Evolutionary conservation across 2,797 vertebrate species (phyloP).

Genomic region (Silurus aristotelis): DNA sequence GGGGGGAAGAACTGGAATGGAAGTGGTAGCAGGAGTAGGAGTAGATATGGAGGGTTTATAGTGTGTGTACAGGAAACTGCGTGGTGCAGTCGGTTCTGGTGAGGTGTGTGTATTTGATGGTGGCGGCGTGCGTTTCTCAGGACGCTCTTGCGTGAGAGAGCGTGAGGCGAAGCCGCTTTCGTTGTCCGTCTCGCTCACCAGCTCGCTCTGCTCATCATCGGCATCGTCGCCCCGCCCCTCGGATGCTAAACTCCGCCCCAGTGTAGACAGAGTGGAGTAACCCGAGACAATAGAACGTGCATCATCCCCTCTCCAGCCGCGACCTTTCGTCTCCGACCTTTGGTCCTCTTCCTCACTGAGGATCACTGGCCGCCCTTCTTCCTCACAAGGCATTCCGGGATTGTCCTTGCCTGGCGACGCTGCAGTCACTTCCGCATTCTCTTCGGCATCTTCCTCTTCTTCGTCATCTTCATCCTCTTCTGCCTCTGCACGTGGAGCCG

Average conservation of each 20-base stretch:
- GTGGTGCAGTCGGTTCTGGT: slow-evolving; percentile 40
- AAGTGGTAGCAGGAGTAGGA: slow-evolving; percentile 56
- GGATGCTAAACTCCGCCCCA: slow-evolving; percentile 85
- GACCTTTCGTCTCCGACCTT: slow-evolving; percentile 64
- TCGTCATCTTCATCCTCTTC: slow-evolving; percentile 67
- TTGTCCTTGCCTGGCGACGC: slow-evolving; percentile 32
- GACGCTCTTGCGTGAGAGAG: slow-evolving; percentile 78
- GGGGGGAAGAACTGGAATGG: slow-evolving; percentile 47
- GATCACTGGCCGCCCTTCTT: slow-evolving; percentile 54
- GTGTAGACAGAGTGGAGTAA: slow-evolving; percentile 93
- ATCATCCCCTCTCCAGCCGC: slow-evolving; percentile 76
- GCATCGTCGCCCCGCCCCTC: slow-evolving; percentile 87
- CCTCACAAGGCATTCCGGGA: slow-evolving; percentile 45
- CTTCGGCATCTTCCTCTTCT: slow-evolving; percentile 67
- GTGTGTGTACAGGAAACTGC: slow-evolving; percentile 75
- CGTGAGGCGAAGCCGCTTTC: slow-evolving; percentile 85
- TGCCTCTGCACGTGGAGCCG: slow-evolving; percentile 67
- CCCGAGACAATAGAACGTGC: slow-evolving; percentile 93
- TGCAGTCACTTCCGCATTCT: slow-evolving; percentile 18
- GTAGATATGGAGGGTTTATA: slow-evolving; percentile 57
- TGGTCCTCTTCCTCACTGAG: slow-evolving; percentile 63
- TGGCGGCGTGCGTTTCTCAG: slow-evolving; percentile 62
- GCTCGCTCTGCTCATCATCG: slow-evolving; percentile 92
- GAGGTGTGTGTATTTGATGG: slow-evolving; percentile 1
- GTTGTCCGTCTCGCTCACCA: slow-evolving; percentile 89